phyloP scores from a whole-genome alignment of 2,888 invertebrate genomes.

The Litoditis marina region DNA sequence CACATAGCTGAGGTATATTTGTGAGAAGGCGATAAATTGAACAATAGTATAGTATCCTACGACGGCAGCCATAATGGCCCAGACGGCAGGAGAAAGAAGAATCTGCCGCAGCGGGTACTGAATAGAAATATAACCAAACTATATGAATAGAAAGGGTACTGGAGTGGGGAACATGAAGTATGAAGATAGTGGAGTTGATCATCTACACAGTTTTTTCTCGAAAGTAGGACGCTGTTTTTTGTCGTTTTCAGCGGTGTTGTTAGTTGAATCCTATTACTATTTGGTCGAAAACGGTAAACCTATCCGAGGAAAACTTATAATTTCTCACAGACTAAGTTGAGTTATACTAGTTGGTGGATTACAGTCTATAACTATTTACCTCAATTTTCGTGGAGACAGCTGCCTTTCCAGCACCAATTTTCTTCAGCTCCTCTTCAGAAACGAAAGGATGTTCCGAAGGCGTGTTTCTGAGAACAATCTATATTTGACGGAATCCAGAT shows the following conservation, averaged over 20 bases:
- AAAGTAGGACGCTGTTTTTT: too few species aligned
- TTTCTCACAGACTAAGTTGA: too few species aligned
- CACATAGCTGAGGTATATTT: constrained; percentile 35
- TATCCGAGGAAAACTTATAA: too few species aligned
- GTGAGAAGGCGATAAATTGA: constrained; percentile 35
- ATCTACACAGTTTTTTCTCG: too few species aligned
- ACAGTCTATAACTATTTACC: too few species aligned
- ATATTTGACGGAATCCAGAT: too few species aligned
- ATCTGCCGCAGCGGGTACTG: constrained; percentile 40
- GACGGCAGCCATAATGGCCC: constrained; percentile 43
- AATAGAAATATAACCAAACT: constrained; percentile 2
- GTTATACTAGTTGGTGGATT: too few species aligned
- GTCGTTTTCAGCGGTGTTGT: too few species aligned
- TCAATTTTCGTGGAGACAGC: neutral
- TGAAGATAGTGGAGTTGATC: too few species aligned
- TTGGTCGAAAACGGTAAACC: too few species aligned
- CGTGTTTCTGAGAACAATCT: constrained; percentile 26
- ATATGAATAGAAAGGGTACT: neutral
- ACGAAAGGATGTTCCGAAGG: constrained; percentile 40
- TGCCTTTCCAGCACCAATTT: constrained; percentile 31
- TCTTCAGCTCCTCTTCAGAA: constrained; percentile 25
- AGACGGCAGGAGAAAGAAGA: constrained; percentile 36
- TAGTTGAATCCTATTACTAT: too few species aligned
- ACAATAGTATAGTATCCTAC: constrained; percentile 42
- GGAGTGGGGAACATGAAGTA: too few species aligned